Conservation (phyloP, 2,888 invertebrate species). For the Oscheius sp. region DNA sequence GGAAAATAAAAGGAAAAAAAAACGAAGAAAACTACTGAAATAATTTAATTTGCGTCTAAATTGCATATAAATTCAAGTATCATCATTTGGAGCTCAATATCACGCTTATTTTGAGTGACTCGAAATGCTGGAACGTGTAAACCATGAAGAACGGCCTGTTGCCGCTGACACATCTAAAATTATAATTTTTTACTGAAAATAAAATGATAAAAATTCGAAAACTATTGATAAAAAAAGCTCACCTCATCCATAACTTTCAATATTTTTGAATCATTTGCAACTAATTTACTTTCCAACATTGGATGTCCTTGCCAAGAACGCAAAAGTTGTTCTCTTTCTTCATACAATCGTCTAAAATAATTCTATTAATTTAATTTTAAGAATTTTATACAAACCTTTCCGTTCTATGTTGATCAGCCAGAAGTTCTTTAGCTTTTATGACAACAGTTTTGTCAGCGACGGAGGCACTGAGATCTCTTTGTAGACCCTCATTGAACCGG, state of each 20-base stretch:
- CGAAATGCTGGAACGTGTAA: conserved; percentile 40
- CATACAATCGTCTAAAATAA: conserved; percentile 33
- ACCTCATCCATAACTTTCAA: conserved; percentile 29
- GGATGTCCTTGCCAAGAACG: conserved; percentile 36
- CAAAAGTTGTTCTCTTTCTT: conserved; percentile 29
- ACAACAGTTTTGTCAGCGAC: conserved; percentile 26
- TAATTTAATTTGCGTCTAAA: too few relatives aligned
- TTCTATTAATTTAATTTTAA: not conserved
- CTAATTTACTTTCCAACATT: conserved; percentile 37
- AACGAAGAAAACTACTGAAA: not conserved
- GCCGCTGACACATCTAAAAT: conserved; percentile 31
- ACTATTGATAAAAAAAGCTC: not conserved
- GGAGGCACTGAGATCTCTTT: conserved; percentile 36
- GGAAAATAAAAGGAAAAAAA: too few relatives aligned
- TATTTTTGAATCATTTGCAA: conserved; percentile 29
- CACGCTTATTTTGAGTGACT: conserved; percentile 37
- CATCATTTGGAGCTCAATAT: conserved; percentile 42
- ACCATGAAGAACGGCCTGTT: conserved; percentile 36
- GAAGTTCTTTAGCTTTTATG: conserved; percentile 24
- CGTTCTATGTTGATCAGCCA: conserved; percentile 37
- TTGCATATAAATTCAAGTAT: conserved; percentile 39
- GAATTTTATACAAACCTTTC: conserved; percentile 28
- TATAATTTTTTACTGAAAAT: not conserved
- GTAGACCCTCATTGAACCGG: conserved; percentile 40
- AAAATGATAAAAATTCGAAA: not conserved